A percentile compares a stretch with the other conserved stretches of the same genome.
These are phyloP conservation scores for Phaedon cochleariae DNA, from an alignment of 2,888 invertebrate species.

Conservation along the genomic window DNA sequence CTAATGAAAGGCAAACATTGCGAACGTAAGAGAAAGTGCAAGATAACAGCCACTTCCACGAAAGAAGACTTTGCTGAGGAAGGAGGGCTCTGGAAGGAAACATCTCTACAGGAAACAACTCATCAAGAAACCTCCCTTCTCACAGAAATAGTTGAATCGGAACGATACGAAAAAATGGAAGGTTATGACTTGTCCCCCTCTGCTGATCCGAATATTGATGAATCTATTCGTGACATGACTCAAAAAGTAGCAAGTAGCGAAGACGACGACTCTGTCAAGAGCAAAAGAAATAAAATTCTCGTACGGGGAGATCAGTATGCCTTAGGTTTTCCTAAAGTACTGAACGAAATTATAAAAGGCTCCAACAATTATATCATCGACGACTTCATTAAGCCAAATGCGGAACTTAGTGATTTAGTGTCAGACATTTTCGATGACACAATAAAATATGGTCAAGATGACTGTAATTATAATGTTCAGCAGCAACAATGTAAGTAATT, in stretches of 20 bases:
- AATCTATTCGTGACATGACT: not conserved
- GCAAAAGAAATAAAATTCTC: constrained; percentile 1
- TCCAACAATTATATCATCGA: too few species aligned
- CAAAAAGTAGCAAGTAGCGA: not conserved
- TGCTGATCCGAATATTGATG: not conserved
- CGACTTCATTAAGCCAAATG: too few species aligned
- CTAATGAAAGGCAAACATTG: not conserved
- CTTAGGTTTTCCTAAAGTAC: not conserved
- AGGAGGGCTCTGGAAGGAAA: too few species aligned
- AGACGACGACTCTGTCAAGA: too few species aligned
- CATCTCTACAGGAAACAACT: not conserved
- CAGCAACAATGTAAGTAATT: too few species aligned
- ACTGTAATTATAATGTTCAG: too few species aligned
- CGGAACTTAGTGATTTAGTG: too few species aligned
- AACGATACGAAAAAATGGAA: not conserved
- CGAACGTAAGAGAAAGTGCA: not conserved
- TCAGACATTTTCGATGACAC: too few species aligned
- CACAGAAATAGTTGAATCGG: not conserved
- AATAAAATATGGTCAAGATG: too few species aligned
- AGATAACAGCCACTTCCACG: not conserved
- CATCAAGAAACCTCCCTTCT: not conserved
- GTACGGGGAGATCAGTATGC: not conserved
- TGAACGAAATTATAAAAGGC: too few species aligned
- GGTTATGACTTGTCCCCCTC: not conserved
- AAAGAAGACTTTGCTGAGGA: not conserved